Evolutionary conservation across 2,113 vertebrate species (phyloP), one percentile per base, ranked within the genome.

Genomic region (Gavialis gangeticus): DNA sequence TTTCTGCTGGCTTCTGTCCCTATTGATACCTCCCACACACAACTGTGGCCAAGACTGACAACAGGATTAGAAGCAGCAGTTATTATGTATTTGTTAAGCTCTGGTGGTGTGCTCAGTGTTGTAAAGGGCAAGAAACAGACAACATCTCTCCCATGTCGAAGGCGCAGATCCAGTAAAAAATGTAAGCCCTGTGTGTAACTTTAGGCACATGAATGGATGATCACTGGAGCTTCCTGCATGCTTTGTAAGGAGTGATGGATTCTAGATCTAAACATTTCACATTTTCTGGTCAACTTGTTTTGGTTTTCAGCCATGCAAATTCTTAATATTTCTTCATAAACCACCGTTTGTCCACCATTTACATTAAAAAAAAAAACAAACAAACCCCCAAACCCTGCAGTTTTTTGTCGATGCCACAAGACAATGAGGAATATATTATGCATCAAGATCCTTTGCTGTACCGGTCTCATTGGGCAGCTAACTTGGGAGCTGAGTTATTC

Each of bases 121-220:
- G 89, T 88, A 79, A 91, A 85, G 84, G 79, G 59, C 88, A 83
- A 92, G 85, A 95, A 96, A 91, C 91, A 84, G 79, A 46, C 21
- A 73, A 10, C 46, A 21, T 37, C 81, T 63, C 59, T 57, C 82
- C 67, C 81, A 27, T 15, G 0, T 34, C 30, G 71, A 79, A 79
- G 34, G 34, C 14, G 17, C 93, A 84, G 86, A 94, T 94, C 91
- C 92, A 73, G 34, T 73, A 73, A 46, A 73, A 13, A 12, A 46
- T 13, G 21, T 73, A 30, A 46, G 34, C 34, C 34, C 34, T 21
- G 24, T 73, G 37, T 24, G 34, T 78, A 84, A 88, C 56, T 92
- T 84, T 78, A 12, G 60, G 58, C 24, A 93, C 85, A 34, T 56
- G 78, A 37, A 24, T 27, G 59, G 83, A 57, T 2, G 11, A 67